Evolutionary conservation across 1,140 invertebrate genomes (phyloP).

Genomic region (Nasonia giraulti): DNA sequence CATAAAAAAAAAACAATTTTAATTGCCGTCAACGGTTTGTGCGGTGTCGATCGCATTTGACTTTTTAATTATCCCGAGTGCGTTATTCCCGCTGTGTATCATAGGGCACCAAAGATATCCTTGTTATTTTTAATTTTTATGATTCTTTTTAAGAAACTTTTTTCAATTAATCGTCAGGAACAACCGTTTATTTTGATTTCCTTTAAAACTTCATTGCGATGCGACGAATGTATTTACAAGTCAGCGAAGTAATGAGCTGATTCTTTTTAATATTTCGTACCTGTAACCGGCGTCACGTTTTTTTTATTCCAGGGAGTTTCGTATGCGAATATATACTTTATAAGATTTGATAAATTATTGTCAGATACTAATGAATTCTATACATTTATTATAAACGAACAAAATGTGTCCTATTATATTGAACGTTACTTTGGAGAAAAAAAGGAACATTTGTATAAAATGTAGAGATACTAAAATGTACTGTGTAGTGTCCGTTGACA

Average conservation of each 20-base stretch:
- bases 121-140: slow-evolving; percentile 46
- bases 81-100: slow-evolving; percentile 57
- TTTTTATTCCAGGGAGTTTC: slow-evolving; percentile 50
- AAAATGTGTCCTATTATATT: slow-evolving; percentile 44
- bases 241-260: slow-evolving; percentile 38
- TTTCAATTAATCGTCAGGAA: slow-evolving; percentile 29
- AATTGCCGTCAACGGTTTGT: slow-evolving; percentile 35
- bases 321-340: slow-evolving; percentile 47
- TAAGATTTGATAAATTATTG: slow-evolving; percentile 52
- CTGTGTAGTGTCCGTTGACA: slow-evolving; percentile 48
- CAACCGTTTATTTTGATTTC: slow-evolving; percentile 39
- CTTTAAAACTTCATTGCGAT: slow-evolving; percentile 37
- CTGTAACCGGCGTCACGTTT: slow-evolving; percentile 40
- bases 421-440: slow-evolving; percentile 22
- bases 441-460: slow-evolving; percentile 53
- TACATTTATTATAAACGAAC: slow-evolving; percentile 37
- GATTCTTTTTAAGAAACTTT: slow-evolving; percentile 42
- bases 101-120: slow-evolving; percentile 69
- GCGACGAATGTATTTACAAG: slow-evolving; percentile 33
- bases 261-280: slow-evolving; percentile 46
- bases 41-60: slow-evolving; percentile 42
- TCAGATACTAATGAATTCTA: slow-evolving; percentile 41
- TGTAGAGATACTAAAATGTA: slow-evolving; percentile 48
- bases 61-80: slow-evolving; percentile 52
- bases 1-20: slow-evolving; percentile 38